Evolutionary conservation across 2,113 vertebrate genomes (phyloP).

Genomic region (Ptyas mucosa): DNA sequence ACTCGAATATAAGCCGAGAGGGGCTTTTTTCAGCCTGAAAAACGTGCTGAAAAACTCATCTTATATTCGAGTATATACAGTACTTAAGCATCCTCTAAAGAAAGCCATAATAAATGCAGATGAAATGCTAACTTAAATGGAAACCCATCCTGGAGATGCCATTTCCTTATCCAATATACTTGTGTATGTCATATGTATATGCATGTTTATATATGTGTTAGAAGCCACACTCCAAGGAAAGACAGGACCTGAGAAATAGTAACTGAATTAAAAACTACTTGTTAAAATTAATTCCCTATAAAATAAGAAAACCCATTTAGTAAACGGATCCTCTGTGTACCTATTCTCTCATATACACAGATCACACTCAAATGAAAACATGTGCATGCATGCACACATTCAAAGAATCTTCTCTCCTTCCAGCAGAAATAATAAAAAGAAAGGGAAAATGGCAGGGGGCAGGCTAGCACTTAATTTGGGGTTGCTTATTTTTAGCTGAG

Average conservation of each 20-base stretch:
- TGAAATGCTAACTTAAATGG: background rate
- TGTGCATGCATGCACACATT: background rate
- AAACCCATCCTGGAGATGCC: background rate
- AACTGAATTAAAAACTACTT: background rate
- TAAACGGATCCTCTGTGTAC: background rate
- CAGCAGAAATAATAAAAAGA: background rate
- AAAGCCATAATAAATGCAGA: background rate
- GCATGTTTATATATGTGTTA: background rate
- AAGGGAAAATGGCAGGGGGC: background rate
- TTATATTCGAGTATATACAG: too few species aligned
- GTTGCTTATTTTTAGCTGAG: background rate
- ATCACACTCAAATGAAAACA: background rate
- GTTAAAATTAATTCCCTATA: background rate
- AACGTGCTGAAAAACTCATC: too few species aligned
- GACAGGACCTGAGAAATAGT: background rate
- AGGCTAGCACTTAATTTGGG: background rate
- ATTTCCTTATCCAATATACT: background rate
- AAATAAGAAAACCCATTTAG: background rate
- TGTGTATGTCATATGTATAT: background rate
- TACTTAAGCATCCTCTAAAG: background rate
- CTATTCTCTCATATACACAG: background rate
- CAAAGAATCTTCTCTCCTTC: background rate
- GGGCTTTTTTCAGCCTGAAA: too few species aligned
- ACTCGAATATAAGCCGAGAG: too few species aligned
- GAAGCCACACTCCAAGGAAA: background rate